phyloP scores from a whole-genome alignment of 2,113 vertebrate genomes.

The Symphodus melops region DNA sequence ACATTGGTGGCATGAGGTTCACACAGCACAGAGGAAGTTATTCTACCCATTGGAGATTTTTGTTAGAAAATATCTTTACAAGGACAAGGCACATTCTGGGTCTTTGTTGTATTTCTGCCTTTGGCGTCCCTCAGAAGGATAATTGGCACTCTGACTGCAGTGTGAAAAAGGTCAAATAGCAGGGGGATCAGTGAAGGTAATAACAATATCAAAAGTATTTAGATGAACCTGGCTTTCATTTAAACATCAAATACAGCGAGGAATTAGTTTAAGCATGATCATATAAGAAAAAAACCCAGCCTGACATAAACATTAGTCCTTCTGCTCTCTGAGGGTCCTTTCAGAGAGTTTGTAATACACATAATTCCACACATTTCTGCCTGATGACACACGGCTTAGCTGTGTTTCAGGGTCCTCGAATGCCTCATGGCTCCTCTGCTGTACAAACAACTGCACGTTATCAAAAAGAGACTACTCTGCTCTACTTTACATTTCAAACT shows the following conservation, averaged over 20 bases:
- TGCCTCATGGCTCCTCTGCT: neutral
- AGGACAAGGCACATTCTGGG: slow-evolving; percentile 28
- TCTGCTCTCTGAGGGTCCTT: slow-evolving; percentile 11
- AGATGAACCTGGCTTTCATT: slow-evolving; percentile 15
- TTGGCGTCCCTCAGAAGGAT: slow-evolving; percentile 29
- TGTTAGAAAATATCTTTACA: slow-evolving; percentile 15
- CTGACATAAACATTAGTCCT: neutral
- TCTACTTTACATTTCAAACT: slow-evolving; percentile 16
- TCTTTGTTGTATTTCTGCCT: slow-evolving; percentile 25
- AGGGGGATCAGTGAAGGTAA: slow-evolving; percentile 18
- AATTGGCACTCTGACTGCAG: slow-evolving; percentile 9
- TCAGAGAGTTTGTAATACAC: slow-evolving; percentile 11
- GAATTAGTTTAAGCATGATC: slow-evolving; percentile 14
- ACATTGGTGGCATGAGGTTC: neutral
- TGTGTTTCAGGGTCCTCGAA: slow-evolving; percentile 40
- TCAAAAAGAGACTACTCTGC: neutral
- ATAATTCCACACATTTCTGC: slow-evolving; percentile 16
- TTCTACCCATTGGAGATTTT: neutral
- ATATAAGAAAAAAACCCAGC: neutral
- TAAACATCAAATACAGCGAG: slow-evolving; percentile 33
- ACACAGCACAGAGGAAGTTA: neutral
- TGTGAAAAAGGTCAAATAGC: slow-evolving; percentile 16
- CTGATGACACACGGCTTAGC: neutral
- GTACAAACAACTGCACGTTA: slow-evolving; percentile 7
- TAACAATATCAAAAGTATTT: slow-evolving; percentile 29